Evolutionary conservation across 2,888 invertebrate genomes (phyloP).

Genomic region (Philhelius pedissequus): DNA sequence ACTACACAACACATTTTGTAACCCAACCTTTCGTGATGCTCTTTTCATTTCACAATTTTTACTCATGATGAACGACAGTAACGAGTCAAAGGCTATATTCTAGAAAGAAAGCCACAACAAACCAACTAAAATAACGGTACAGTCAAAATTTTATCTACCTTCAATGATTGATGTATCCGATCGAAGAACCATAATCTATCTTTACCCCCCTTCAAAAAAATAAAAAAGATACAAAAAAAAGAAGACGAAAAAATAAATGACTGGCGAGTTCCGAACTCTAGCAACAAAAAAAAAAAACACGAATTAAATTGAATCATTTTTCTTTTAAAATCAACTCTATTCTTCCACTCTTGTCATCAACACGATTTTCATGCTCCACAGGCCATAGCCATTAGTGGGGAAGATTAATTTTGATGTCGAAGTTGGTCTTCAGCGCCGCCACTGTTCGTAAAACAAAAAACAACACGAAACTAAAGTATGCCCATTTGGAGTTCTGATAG

Average conservation of each 20-base stretch:
- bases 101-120: constrained; percentile 57
- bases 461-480: constrained; percentile 30
- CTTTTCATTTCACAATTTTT: background rate
- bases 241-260: background rate
- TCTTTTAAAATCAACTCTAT: constrained; percentile 2
- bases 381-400: background rate
- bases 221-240: background rate
- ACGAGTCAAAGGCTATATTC: background rate
- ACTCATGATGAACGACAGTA: background rate
- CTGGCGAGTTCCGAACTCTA: background rate
- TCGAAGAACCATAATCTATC: constrained; percentile 15
- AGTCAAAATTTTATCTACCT: background rate
- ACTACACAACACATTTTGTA: background rate
- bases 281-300: background rate
- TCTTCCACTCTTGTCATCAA: constrained; percentile 23
- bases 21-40: constrained; percentile 6
- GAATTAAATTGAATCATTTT: constrained; percentile 31
- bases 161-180: constrained; percentile 52
- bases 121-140: constrained; percentile 35
- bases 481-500: constrained; percentile 15
- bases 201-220: too few species aligned
- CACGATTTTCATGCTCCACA: constrained; percentile 51
- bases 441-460: background rate
- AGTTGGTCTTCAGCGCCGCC: background rate
- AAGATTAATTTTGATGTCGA: background rate